phyloP scores from a whole-genome alignment of 2,888 invertebrate genomes.

The Cotesia congregata region DNA sequence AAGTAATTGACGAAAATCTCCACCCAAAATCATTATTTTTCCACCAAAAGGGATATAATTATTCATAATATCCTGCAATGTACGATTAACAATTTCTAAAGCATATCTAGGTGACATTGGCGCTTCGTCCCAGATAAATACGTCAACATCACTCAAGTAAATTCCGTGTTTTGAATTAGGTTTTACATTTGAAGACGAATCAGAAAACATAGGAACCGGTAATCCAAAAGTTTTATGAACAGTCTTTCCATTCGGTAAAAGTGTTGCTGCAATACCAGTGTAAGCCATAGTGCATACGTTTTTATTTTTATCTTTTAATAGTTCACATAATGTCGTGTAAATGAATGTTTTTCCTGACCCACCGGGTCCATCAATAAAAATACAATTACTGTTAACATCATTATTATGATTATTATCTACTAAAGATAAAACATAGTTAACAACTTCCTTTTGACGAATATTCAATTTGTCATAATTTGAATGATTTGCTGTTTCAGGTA shows the following conservation, averaged over 20 bases:
- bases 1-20: conserved; percentile 43
- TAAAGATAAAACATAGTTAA: conserved; percentile 19
- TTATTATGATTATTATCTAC: conserved; percentile 27
- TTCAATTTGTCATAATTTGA: too few relatives aligned
- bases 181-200: conserved; percentile 48
- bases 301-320: conserved; percentile 36
- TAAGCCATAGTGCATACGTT: conserved; percentile 36
- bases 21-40: conserved; percentile 48
- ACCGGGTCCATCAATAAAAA: conserved; percentile 35
- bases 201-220: conserved; percentile 48
- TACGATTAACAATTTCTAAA: conserved; percentile 46
- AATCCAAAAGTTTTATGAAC: conserved; percentile 50
- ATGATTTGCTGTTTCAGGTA: conserved; percentile 43
- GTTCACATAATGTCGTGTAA: conserved; percentile 30
- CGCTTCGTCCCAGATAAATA: conserved; percentile 52
- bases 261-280: conserved; percentile 7
- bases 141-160: conserved; percentile 40
- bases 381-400: conserved; percentile 32
- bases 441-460: too few relatives aligned
- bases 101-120: conserved; percentile 39
- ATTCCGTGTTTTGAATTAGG: conserved; percentile 45
- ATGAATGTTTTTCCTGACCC: conserved; percentile 22
- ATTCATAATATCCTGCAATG: conserved; percentile 48
- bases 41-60: conserved; percentile 50
- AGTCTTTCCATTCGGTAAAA: conserved; percentile 36